Conservation (phyloP, 2,113 vertebrate genomes). For the Poeciliopsis occidentalis region DNA sequence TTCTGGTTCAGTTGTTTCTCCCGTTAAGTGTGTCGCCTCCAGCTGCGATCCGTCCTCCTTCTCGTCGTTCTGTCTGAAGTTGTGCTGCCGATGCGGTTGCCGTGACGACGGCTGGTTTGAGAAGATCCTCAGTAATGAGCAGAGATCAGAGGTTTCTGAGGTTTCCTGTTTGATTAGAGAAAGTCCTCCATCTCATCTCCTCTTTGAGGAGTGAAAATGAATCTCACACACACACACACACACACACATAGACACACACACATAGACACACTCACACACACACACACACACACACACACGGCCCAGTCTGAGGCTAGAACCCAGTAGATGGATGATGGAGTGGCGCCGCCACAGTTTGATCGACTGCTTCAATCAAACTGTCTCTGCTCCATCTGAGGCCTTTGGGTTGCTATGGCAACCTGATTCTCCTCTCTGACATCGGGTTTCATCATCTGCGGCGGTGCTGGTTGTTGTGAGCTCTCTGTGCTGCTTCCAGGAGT, state of each 20-base stretch:
- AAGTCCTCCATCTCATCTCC: no score
- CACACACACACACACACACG: no score
- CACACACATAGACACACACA: no score
- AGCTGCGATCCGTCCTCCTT: conserved; percentile 4
- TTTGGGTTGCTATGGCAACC: background rate
- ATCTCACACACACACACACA: no score
- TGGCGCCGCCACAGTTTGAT: no score
- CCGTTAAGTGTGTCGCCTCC: background rate
- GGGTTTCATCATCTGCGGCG: background rate
- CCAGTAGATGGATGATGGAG: no score
- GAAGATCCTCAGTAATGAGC: conserved; percentile 4
- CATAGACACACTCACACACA: no score
- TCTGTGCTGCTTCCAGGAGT: background rate
- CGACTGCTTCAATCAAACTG: no score
- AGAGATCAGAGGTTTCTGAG: conserved; percentile 5
- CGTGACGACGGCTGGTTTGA: conserved; percentile 40
- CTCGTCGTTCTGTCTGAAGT: conserved; percentile 34
- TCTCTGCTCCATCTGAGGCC: background rate
- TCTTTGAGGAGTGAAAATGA: no score
- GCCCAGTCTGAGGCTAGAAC: no score
- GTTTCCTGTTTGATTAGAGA: no score
- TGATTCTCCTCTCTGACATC: background rate
- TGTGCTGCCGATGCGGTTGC: conserved; percentile 58
- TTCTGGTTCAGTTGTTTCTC: no score
- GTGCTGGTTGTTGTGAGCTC: background rate